A percentile compares a stretch with the other conserved stretches of the same genome.
These are phyloP conservation scores for Polyodon spathula DNA, from an alignment of 2,113 vertebrate species.

Conservation along the genomic window DNA sequence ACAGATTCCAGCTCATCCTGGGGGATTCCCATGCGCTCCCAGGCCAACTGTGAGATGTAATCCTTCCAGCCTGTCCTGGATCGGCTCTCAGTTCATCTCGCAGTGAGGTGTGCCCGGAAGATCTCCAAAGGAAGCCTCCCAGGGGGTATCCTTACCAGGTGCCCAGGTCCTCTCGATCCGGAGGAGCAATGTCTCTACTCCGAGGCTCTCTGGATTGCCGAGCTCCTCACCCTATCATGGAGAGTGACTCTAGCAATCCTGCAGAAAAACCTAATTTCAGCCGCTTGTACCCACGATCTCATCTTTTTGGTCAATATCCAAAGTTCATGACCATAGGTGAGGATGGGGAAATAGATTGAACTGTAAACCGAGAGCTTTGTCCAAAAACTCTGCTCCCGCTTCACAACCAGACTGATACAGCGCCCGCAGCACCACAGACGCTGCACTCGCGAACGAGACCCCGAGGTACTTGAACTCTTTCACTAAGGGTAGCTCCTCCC, in stretches of 20 bases:
- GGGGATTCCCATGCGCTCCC: too few relatives aligned
- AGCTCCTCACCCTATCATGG: conserved; percentile 1
- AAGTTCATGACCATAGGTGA: not conserved
- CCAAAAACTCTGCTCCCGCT: not conserved
- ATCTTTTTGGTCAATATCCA: conserved; percentile 2
- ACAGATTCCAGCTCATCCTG: too few relatives aligned
- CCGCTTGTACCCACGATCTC: conserved; percentile 6
- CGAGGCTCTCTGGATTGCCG: not conserved
- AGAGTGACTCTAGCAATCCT: not conserved
- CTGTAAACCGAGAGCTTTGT: not conserved
- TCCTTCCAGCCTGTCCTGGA: not conserved
- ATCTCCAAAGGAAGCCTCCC: not conserved
- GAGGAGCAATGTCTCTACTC: not conserved
- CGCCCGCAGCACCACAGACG: not conserved
- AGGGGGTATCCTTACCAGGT: not conserved
- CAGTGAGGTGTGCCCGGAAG: not conserved
- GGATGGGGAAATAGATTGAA: not conserved
- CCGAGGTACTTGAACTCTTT: conserved; percentile 8
- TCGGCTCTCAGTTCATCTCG: not conserved
- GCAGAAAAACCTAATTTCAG: conserved; percentile 2
- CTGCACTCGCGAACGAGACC: conserved; percentile 2
- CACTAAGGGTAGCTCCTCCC: not conserved
- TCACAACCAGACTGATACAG: not conserved
- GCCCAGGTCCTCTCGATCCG: not conserved
- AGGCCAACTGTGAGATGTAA: not conserved